Percentiles rank a stretch among this genome's conserved stretches.
These are phyloP conservation scores for Sycophila texana DNA, from an alignment of 2,888 invertebrate species.

Conservation along the genomic window DNA sequence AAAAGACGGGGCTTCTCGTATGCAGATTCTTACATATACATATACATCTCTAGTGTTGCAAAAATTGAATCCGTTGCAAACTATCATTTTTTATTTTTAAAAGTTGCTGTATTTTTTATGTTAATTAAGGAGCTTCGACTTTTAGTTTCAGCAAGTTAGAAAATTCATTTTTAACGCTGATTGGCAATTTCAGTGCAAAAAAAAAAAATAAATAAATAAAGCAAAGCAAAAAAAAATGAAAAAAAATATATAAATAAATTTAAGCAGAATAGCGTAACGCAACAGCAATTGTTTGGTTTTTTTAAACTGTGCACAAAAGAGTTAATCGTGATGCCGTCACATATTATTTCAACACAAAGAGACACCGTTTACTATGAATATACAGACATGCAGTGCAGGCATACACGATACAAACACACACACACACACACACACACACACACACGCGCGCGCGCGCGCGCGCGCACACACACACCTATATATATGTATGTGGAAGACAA, in stretches of 20 bases:
- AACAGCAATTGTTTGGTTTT: constrained; percentile 41
- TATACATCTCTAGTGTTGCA: not conserved
- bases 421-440: not conserved
- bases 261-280: constrained; percentile 22
- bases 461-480: not conserved
- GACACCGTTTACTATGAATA: not conserved
- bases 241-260: not conserved
- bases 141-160: constrained; percentile 51
- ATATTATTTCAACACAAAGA: constrained; percentile 54
- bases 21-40: not conserved
- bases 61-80: constrained; percentile 4
- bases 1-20: constrained; percentile 38
- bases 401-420: not conserved
- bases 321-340: constrained; percentile 31
- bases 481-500: constrained; percentile 4
- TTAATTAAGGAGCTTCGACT: constrained; percentile 34
- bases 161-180: constrained; percentile 50
- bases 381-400: not conserved
- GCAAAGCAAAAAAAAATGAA: not conserved
- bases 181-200: constrained; percentile 6
- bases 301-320: constrained; percentile 49
- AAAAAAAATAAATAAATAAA: no score
- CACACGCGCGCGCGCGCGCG: no score
- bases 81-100: not conserved
- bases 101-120: constrained; percentile 2